Base-by-base conservation (phyloP, 2,797 vertebrate species). In the Chelidonichthys spinosus region DNA sequence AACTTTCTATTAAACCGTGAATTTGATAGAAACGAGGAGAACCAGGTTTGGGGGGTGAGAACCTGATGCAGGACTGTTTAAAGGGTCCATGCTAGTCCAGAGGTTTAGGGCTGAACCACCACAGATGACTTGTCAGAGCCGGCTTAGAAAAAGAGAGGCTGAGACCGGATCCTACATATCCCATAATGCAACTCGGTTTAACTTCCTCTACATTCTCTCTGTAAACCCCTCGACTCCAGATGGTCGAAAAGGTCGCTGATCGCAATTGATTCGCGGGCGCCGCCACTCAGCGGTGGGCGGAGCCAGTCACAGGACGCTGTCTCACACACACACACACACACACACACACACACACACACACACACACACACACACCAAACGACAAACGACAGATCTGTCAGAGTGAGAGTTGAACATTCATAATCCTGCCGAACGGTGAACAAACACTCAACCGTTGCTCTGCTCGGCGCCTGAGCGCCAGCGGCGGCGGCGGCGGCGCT, bases 331-430 rank as follows among this genome's bases (percentile, higher is more conserved):
- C 36, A 58, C 55, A 37, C 35, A 56, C 35, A 55, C 54, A 42
- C 58, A 49, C 18, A 32, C 69, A 56, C 32, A 56, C 58, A 49
- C 46, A 7, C 46, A 4, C 49, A 44, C 42, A 55, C 7, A 60
- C 39, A 40, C 14, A 18, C 47, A 11, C 49, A 68, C 36, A 46
- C 52, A 40, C 15, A 49, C 15, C 36, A 11, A 50, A 25, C 65
- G 2, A 82, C 85, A 90, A 90, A 87, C 59, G 79, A 5, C n/a
- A 14, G 58, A 58, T 25, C 73, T 53, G 87, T 91, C 87, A 90
- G 85, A 92, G 74, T 82, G 90, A 92, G 86, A 93, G 90, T 88
- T 85, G 25, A 75, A 82, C 73, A 81, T 72, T 87, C 8, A 42
- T 25, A 79, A 76, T 74, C 61, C 36, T 65, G 39, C 37, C 18